Percentiles rank a stretch among this genome's conserved stretches.
phyloP scores from a whole-genome alignment of 2,797 vertebrate genomes.

The Loris lydekkerianus region DNA sequence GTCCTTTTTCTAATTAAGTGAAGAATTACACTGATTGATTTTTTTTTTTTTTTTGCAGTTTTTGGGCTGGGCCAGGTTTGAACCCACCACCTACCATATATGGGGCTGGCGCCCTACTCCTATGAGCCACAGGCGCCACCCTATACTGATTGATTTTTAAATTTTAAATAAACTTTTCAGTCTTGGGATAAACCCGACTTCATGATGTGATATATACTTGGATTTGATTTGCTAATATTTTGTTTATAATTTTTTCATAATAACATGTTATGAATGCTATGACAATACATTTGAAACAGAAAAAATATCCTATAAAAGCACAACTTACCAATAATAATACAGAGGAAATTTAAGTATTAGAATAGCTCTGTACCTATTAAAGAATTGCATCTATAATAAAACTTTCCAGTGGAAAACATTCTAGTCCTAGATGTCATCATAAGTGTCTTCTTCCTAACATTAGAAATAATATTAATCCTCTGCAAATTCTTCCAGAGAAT shows the following conservation, averaged over 20 bases:
- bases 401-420: neutral
- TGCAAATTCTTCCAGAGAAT: neutral
- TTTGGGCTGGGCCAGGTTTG: too few species aligned
- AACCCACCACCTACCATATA: too few species aligned
- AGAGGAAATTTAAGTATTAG: neutral
- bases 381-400: neutral
- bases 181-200: neutral
- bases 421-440: neutral
- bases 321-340: neutral
- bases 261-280: neutral
- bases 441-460: neutral
- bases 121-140: too few species aligned
- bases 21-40: neutral
- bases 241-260: conserved; percentile 33
- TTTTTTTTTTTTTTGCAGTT: too few species aligned
- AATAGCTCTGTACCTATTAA: neutral
- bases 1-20: neutral
- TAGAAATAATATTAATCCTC: neutral
- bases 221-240: neutral
- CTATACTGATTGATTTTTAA: neutral
- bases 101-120: too few species aligned
- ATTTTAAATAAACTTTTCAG: neutral
- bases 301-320: neutral
- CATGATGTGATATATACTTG: neutral
- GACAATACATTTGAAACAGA: neutral